phyloP scores from a whole-genome alignment of 1,140 invertebrate species.

The Agrypnia vestita region DNA sequence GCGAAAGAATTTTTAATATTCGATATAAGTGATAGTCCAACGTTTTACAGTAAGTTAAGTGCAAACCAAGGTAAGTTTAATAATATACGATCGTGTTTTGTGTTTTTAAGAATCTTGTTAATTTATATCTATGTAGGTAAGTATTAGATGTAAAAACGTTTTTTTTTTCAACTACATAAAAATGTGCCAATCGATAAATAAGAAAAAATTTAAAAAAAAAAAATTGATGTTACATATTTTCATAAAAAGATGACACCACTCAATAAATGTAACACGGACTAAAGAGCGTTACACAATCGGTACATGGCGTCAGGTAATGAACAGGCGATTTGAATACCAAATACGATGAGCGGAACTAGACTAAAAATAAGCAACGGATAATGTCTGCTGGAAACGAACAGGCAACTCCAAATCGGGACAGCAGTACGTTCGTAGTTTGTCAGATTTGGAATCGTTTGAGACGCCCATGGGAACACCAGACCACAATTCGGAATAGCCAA shows the following conservation, averaged over 20 bases:
- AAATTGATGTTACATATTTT: too few species aligned
- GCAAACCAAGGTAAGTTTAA: too few species aligned
- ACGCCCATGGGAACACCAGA: conserved; percentile 18
- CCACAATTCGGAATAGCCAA: not conserved
- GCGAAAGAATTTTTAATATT: too few species aligned
- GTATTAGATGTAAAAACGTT: too few species aligned
- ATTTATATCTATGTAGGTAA: too few species aligned
- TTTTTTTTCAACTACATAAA: too few species aligned
- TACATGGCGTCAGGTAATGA: not conserved
- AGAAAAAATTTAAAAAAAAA: too few species aligned
- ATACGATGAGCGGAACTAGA: not conserved
- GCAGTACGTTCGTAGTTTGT: not conserved
- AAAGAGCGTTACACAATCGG: not conserved
- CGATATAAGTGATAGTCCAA: too few species aligned
- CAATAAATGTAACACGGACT: not conserved
- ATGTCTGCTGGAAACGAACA: not conserved
- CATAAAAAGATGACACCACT: not conserved
- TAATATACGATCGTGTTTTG: too few species aligned
- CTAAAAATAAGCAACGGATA: not conserved
- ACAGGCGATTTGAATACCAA: not conserved
- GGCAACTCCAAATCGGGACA: not conserved
- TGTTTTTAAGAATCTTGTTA: too few species aligned
- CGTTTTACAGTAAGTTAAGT: too few species aligned
- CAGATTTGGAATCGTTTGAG: not conserved
- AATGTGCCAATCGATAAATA: too few species aligned